Conservation (phyloP, 30 jellyfish, hydroid and myxozoan genomes). For the Hydra vulgaris region DNA sequence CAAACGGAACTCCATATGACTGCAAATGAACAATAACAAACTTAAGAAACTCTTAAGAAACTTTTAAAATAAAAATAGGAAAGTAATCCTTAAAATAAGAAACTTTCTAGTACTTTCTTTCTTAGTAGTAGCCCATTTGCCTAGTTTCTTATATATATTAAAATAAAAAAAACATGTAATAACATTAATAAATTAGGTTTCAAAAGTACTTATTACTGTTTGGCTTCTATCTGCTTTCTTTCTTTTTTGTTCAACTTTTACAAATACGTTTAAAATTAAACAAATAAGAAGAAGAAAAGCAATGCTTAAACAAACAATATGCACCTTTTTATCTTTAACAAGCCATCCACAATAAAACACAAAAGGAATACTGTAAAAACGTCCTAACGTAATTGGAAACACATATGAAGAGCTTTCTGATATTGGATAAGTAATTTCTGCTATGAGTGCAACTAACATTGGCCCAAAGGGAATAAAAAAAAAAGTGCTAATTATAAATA, state of each 20-base stretch:
- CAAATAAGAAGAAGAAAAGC: conserved; percentile 9
- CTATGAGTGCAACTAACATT: conserved; percentile 10
- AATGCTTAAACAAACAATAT: background rate
- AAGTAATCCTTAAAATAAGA: too few relatives aligned
- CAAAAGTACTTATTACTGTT: background rate
- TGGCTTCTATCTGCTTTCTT: background rate
- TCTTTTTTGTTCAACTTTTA: conserved; percentile 21
- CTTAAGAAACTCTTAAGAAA: too few relatives aligned
- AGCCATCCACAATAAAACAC: conserved; percentile 20
- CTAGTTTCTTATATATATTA: too few relatives aligned
- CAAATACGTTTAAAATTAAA: background rate
- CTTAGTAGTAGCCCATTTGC: too few relatives aligned
- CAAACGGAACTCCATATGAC: too few relatives aligned
- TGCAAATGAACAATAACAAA: too few relatives aligned
- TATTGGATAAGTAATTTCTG: conserved; percentile 31
- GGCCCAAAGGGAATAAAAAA: conserved; percentile 25
- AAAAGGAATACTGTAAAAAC: conserved; percentile 28
- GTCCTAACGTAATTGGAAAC: conserved; percentile 16
- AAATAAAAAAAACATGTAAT: too few relatives aligned
- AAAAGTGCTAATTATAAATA: background rate
- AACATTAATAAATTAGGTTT: too few relatives aligned
- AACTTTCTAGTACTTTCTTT: too few relatives aligned
- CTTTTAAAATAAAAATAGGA: too few relatives aligned
- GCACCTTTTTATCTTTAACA: background rate
- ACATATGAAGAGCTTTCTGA: conserved; percentile 25